These are phyloP conservation scores for Ephydatia muelleri DNA, from an alignment of 37 sponge, comb jelly and placozoan species.

Conservation along the genomic window DNA sequence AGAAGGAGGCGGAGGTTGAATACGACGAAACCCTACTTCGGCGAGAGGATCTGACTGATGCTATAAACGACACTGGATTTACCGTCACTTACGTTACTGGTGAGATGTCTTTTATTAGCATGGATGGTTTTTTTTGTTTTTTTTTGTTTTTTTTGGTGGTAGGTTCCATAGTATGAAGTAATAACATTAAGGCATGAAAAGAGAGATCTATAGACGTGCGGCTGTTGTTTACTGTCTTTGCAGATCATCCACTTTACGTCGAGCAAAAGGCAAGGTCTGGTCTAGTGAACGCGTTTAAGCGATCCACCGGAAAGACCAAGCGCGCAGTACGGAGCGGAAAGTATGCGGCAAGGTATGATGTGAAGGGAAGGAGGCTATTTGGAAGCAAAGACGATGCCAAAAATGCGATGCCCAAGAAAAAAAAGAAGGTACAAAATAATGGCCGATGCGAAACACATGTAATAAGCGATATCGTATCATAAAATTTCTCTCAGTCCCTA, in stretches of 20 bases:
- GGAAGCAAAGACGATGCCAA: neutral
- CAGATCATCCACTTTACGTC: neutral
- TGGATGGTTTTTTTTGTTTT: too few species aligned
- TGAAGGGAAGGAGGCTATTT: neutral
- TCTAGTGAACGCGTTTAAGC: neutral
- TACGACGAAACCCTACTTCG: conserved; percentile 36
- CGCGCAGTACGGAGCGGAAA: neutral
- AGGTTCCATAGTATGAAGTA: too few species aligned
- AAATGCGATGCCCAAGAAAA: neutral
- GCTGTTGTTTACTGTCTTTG: too few species aligned
- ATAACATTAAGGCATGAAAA: too few species aligned
- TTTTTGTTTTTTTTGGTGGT: too few species aligned
- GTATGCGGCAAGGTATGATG: neutral
- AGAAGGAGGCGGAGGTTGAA: conserved; percentile 54
- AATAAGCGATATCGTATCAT: neutral
- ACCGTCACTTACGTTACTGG: conserved; percentile 8
- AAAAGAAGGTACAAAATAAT: neutral
- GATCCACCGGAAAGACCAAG: neutral
- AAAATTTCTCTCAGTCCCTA: neutral
- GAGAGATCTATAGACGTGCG: too few species aligned
- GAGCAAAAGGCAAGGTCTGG: neutral
- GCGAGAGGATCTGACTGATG: conserved; percentile 16
- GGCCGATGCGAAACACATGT: too few species aligned
- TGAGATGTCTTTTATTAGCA: neutral
- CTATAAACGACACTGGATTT: conserved; percentile 50